Conservation (phyloP, 2,888 invertebrate genomes). For the Embidobia sp. region DNA sequence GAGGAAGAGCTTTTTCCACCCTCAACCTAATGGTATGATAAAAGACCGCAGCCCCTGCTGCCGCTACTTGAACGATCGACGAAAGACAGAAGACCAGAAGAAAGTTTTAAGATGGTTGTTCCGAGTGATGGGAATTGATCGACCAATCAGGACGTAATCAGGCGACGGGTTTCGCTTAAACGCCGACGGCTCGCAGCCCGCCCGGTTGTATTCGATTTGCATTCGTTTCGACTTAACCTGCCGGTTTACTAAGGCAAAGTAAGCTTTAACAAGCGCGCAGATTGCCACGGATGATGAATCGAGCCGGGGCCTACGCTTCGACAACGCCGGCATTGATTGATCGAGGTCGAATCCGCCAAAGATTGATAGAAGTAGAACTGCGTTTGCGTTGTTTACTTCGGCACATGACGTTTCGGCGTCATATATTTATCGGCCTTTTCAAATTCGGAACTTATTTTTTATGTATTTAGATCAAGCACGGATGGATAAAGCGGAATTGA, state of each 20-base stretch:
- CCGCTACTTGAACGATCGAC: constrained; percentile 9
- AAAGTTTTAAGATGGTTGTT: constrained; percentile 26
- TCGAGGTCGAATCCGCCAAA: constrained; percentile 33
- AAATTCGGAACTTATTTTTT: constrained; percentile 11
- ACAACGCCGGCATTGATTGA: constrained; percentile 48
- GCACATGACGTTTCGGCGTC: constrained; percentile 5
- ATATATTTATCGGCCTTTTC: constrained; percentile 3
- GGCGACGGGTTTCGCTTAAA: constrained; percentile 15
- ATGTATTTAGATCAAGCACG: constrained; percentile 1
- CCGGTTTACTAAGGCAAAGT: constrained; percentile 22
- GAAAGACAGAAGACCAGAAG: not conserved
- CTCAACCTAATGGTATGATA: constrained; percentile 11
- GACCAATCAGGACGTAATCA: constrained; percentile 28
- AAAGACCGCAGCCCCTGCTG: constrained; percentile 35
- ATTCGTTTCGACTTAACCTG: constrained; percentile 33
- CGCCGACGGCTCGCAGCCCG: not conserved
- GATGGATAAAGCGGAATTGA: not conserved
- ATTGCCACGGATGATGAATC: constrained; percentile 51
- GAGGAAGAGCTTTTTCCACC: not conserved
- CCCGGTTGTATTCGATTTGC: constrained; percentile 24
- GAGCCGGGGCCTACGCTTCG: constrained; percentile 13
- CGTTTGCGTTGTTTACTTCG: constrained; percentile 21
- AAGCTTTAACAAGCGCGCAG: constrained; percentile 35
- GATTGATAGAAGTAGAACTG: constrained; percentile 44
- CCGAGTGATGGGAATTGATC: constrained; percentile 38